phyloP scores from a whole-genome alignment of 1,140 invertebrate genomes.

The Tetranychus cinnabarinus region DNA sequence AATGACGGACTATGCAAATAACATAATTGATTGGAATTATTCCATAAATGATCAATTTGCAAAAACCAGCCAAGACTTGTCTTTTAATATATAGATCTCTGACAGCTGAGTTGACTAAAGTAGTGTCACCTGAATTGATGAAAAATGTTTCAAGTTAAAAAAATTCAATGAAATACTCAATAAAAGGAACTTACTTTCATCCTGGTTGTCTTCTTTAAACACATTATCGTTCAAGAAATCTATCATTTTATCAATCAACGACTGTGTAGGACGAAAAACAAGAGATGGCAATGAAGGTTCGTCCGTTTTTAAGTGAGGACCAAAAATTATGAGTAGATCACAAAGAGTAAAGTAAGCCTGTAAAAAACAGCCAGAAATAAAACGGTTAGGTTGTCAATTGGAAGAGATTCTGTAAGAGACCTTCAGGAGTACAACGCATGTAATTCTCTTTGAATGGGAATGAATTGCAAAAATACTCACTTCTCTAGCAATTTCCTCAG shows the following conservation, averaged over 20 bases:
- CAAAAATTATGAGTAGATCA: slow-evolving; percentile 84
- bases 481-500: slow-evolving; percentile 29
- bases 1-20: slow-evolving; percentile 86
- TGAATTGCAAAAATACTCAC: slow-evolving; percentile 15
- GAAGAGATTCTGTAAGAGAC: too few relatives aligned
- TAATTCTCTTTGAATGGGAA: too few relatives aligned
- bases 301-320: slow-evolving; percentile 47
- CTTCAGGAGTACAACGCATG: too few relatives aligned
- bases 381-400: too few relatives aligned
- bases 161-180: too few relatives aligned
- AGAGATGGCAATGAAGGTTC: slow-evolving; percentile 33
- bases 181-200: too few relatives aligned
- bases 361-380: slow-evolving; percentile 13
- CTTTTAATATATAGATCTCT: slow-evolving; percentile 81
- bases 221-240: too few relatives aligned
- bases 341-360: slow-evolving; percentile 80
- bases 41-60: slow-evolving; percentile 93
- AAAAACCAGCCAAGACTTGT: slow-evolving; percentile 85
- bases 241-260: slow-evolving; percentile 46
- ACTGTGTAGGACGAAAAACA: slow-evolving; percentile 53
- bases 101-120: slow-evolving; percentile 31
- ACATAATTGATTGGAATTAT: slow-evolving; percentile 69
- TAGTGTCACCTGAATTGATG: neutral
- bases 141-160: slow-evolving; percentile 19
- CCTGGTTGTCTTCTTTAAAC: too few relatives aligned